Conservation (phyloP, 2,797 vertebrate genomes). For the Cuniculus paca region DNA sequence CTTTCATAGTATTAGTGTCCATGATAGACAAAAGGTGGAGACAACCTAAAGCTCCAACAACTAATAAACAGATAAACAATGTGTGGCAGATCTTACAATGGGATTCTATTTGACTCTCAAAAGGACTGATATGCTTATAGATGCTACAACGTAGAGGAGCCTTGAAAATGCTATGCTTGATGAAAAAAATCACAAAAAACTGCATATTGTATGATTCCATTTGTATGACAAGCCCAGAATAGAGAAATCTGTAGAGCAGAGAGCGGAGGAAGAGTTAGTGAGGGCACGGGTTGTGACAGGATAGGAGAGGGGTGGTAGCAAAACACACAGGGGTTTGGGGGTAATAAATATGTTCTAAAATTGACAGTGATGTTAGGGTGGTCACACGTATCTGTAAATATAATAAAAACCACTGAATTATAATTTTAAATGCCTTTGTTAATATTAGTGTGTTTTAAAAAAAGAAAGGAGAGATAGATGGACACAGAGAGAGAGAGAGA, state of each 20-base stretch:
- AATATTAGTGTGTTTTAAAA: background rate
- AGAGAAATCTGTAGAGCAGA: background rate
- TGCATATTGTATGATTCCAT: background rate
- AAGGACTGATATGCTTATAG: background rate
- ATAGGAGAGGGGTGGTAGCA: background rate
- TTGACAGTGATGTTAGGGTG: background rate
- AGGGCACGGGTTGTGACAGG: rapidly evolving
- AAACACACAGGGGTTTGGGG: background rate
- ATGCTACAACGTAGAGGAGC: too few relatives aligned
- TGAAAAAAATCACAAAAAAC: background rate
- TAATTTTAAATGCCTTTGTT: background rate
- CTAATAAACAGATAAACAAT: background rate
- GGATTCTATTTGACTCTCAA: background rate
- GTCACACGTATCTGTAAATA: background rate
- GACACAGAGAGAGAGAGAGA: too few relatives aligned
- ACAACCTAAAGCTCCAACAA: background rate
- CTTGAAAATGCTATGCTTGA: too few relatives aligned
- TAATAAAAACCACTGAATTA: background rate
- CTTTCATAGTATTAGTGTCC: background rate
- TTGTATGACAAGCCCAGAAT: background rate
- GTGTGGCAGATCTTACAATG: background rate
- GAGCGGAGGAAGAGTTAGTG: background rate
- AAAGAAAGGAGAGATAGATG: background rate
- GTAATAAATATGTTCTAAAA: background rate
- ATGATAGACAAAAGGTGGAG: background rate